phyloP scores from a whole-genome alignment of 1,140 invertebrate species.

The Drosophila leontia region DNA sequence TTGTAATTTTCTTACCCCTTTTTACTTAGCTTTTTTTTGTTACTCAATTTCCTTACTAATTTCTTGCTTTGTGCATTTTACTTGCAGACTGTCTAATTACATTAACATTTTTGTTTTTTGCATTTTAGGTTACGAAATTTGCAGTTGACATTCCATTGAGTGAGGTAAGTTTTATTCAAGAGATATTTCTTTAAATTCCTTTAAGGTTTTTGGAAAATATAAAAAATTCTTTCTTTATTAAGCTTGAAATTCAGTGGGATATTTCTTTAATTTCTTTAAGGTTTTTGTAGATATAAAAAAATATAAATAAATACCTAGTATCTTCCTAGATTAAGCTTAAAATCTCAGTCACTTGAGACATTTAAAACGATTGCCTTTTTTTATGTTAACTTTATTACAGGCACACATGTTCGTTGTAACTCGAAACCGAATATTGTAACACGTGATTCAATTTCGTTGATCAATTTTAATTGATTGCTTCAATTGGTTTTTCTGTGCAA shows the following conservation, averaged over 20 bases:
- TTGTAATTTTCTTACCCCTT: constrained; percentile 76
- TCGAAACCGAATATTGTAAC: constrained; percentile 67
- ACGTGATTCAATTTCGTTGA: constrained; percentile 79
- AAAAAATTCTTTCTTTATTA: neutral
- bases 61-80: constrained; percentile 54
- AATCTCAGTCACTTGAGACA: constrained; percentile 19
- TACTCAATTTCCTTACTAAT: constrained; percentile 49
- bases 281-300: neutral
- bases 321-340: neutral
- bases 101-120: constrained; percentile 59
- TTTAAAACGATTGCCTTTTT: constrained; percentile 29
- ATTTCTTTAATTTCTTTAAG: constrained; percentile 6
- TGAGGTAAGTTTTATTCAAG: constrained; percentile 14
- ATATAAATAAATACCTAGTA: neutral
- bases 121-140: constrained; percentile 26
- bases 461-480: constrained; percentile 82
- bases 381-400: constrained; percentile 49
- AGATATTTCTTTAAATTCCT: neutral
- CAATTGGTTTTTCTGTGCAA: constrained; percentile 52
- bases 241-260: neutral
- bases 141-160: constrained; percentile 17
- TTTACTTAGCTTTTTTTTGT: constrained; percentile 42
- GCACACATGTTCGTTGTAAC: constrained; percentile 45
- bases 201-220: constrained; percentile 1
- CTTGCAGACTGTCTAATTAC: constrained; percentile 78